A percentile compares a stretch with the other conserved stretches of the same genome.
phyloP scores from a whole-genome alignment of 2,113 vertebrate species.

The Chaenogobius annularis region DNA sequence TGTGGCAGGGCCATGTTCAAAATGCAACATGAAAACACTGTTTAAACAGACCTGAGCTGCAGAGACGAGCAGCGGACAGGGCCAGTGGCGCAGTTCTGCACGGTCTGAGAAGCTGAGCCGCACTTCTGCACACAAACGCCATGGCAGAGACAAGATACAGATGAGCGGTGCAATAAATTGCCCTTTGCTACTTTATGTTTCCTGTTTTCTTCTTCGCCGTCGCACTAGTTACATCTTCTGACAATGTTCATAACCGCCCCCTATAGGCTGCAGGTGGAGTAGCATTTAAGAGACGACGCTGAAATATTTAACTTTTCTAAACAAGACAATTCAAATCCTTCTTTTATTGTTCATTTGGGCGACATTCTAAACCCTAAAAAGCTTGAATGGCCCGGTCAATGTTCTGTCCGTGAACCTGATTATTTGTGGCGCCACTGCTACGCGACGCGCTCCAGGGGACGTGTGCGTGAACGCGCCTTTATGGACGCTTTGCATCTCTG shows the following conservation, averaged over 20 bases:
- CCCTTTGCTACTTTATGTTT: not conserved
- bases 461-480: slow-evolving; percentile 42
- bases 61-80: slow-evolving; percentile 57
- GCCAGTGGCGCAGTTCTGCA: slow-evolving; percentile 33
- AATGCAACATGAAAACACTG: not conserved
- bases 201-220: slow-evolving; percentile 32
- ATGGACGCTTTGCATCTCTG: slow-evolving; percentile 11
- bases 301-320: not conserved
- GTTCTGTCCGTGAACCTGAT: not conserved
- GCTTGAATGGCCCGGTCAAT: not conserved
- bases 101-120: slow-evolving; percentile 57
- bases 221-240: accelerated
- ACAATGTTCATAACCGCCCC: slow-evolving; percentile 7
- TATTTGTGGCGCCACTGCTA: slow-evolving; percentile 11
- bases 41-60: slow-evolving; percentile 69
- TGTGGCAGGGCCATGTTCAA: slow-evolving; percentile 18
- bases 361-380: not conserved
- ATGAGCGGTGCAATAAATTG: not conserved
- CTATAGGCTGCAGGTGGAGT: slow-evolving; percentile 11
- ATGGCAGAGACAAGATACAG: slow-evolving; percentile 40
- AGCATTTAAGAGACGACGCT: not conserved
- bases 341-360: not conserved
- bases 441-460: slow-evolving; percentile 46
- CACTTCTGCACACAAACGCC: slow-evolving; percentile 71
- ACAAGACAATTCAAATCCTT: not conserved